phyloP scores from a whole-genome alignment of 2,888 invertebrate genomes.

The Galerucella calmariensis region DNA sequence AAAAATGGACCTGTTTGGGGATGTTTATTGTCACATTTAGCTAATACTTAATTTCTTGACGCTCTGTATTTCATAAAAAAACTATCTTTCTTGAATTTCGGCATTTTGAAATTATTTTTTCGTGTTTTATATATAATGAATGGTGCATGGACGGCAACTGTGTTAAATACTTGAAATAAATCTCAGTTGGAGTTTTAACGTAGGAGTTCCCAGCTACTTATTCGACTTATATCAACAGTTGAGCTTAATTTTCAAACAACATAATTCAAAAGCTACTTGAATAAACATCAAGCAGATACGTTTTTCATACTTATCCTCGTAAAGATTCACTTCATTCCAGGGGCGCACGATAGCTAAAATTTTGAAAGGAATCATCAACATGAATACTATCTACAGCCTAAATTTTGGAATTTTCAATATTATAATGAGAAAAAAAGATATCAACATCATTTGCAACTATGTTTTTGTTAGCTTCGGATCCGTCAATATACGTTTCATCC shows the following conservation, averaged over 20 bases:
- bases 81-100: background rate
- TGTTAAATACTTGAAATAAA: slow-evolving; percentile 1
- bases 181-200: slow-evolving; percentile 17
- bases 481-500: no score
- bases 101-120: background rate
- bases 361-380: background rate
- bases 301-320: slow-evolving; percentile 11
- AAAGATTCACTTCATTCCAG: background rate
- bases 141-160: background rate
- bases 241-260: slow-evolving; percentile 35
- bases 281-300: slow-evolving; percentile 25
- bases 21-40: no score
- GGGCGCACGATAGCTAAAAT: background rate
- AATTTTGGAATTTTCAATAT: no score
- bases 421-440: no score
- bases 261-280: slow-evolving; percentile 29
- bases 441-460: no score
- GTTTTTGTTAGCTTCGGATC: no score
- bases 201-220: slow-evolving; percentile 25
- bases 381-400: no score
- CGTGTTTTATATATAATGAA: background rate
- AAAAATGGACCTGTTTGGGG: no score
- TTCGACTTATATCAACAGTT: slow-evolving; percentile 30
- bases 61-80: background rate
- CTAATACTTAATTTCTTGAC: background rate